Evolutionary conservation across 2,113 vertebrate genomes (phyloP).

Genomic region (Etia nguti): DNA sequence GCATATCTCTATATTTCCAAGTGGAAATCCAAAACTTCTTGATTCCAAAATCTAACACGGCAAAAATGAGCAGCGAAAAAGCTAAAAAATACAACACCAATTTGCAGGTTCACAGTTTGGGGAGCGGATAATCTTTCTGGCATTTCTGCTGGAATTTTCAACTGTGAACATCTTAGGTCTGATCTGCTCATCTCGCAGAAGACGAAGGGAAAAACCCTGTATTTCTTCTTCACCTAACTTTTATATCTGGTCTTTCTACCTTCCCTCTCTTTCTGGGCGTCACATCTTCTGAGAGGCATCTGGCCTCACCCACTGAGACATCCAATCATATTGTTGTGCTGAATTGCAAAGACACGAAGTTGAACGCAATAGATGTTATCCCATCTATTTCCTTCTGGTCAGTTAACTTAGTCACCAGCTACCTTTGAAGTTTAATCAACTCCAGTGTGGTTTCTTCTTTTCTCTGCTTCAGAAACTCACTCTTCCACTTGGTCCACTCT

Average conservation of each 20-base stretch:
- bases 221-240: not conserved
- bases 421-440: not conserved
- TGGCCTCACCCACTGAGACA: not conserved
- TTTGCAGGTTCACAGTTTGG: not conserved
- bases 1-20: not conserved
- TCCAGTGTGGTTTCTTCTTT: not conserved
- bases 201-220: not conserved
- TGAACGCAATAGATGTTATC: not conserved
- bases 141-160: not conserved
- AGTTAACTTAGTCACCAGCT: rapidly evolving
- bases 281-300: not conserved
- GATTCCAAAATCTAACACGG: rapidly evolving
- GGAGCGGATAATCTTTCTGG: not conserved
- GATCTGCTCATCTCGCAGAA: not conserved
- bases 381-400: not conserved
- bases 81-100: not conserved
- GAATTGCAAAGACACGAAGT: rapidly evolving
- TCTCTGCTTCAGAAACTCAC: not conserved
- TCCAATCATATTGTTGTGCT: not conserved
- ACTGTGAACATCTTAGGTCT: rapidly evolving
- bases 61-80: rapidly evolving
- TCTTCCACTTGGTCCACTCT: not conserved
- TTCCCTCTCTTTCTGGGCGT: not conserved
- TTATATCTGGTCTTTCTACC: rapidly evolving
- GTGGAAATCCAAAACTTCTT: rapidly evolving